These are phyloP conservation scores for Colaptes auratus DNA, from an alignment of 2,113 vertebrate genomes.

Conservation along the genomic window DNA sequence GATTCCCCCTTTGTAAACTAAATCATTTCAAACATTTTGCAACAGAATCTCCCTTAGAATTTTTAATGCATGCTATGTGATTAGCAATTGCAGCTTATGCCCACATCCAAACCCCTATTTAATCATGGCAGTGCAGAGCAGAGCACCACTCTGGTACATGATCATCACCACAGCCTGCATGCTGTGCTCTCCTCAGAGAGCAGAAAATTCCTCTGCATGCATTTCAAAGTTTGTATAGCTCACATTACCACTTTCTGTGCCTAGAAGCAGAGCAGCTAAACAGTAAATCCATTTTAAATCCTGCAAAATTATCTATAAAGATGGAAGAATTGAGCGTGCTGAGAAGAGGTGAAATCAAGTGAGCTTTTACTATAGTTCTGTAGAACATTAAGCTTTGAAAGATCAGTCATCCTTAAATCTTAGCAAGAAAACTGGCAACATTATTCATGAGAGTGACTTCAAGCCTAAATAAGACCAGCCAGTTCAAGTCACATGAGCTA, in stretches of 20 bases:
- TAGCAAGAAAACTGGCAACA: not conserved
- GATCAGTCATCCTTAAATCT: not conserved
- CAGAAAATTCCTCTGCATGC: not conserved
- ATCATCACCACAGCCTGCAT: not conserved
- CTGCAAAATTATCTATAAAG: not conserved
- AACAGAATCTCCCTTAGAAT: not conserved
- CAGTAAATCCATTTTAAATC: not conserved
- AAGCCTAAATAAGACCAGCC: not conserved
- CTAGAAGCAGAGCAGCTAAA: not conserved
- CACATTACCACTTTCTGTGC: accelerated
- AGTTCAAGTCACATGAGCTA: not conserved
- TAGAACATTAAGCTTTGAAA: not conserved
- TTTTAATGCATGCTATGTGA: not conserved
- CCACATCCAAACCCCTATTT: not conserved
- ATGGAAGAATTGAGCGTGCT: not conserved
- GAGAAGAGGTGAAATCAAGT: not conserved
- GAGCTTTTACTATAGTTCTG: not conserved
- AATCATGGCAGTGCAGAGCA: not conserved
- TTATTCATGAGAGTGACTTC: not conserved
- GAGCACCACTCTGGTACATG: not conserved
- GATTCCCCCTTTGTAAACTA: not conserved
- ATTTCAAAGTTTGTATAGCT: not conserved
- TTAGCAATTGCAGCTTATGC: not conserved
- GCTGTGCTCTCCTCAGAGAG: not conserved
- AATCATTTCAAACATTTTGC: not conserved